Percentiles rank a stretch among this genome's conserved stretches.
Conservation (phyloP, 1,140 invertebrate genomes). For the Aphelenchoides fujianensis region DNA sequence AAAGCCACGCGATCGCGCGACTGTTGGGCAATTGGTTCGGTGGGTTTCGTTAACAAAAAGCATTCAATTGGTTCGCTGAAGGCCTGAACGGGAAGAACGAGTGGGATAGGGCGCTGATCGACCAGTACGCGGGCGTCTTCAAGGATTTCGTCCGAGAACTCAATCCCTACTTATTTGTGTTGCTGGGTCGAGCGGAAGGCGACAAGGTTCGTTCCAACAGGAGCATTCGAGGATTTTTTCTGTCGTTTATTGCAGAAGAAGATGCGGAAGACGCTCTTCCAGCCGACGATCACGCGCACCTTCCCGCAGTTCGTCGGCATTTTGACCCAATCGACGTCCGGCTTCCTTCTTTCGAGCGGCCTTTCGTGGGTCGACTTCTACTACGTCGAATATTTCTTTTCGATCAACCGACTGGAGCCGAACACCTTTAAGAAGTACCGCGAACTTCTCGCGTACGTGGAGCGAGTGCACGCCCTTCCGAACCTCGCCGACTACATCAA, state of each 20-base stretch:
- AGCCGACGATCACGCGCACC: neutral
- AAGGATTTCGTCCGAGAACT: slow-evolving; percentile 14
- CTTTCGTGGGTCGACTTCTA: slow-evolving; percentile 18
- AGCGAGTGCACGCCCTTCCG: slow-evolving; percentile 7
- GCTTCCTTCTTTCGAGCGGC: slow-evolving; percentile 14
- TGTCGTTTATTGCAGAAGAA: no score
- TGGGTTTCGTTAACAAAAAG: no score
- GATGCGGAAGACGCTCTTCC: slow-evolving; percentile 11
- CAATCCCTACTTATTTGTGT: slow-evolving; percentile 19
- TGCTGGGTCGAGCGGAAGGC: slow-evolving; percentile 18
- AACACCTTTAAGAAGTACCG: slow-evolving; percentile 21
- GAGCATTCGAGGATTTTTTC: neutral
- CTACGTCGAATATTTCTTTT: slow-evolving; percentile 16
- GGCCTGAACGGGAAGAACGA: slow-evolving; percentile 18
- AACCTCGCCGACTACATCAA: slow-evolving; percentile 15
- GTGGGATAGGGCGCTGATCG: slow-evolving; percentile 10
- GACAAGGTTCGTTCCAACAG: neutral
- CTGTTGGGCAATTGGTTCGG: slow-evolving; percentile 13
- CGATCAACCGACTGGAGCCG: slow-evolving; percentile 4
- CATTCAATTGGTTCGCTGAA: slow-evolving; percentile 10
- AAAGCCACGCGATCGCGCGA: slow-evolving; percentile 10
- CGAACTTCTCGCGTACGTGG: neutral
- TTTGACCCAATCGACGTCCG: slow-evolving; percentile 12
- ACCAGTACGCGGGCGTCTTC: slow-evolving; percentile 8
- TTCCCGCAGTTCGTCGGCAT: slow-evolving; percentile 4